Percentiles rank a stretch among this genome's conserved stretches.
Conservation (phyloP, 2,113 vertebrate species). For the Herpetotheres cachinnans region DNA sequence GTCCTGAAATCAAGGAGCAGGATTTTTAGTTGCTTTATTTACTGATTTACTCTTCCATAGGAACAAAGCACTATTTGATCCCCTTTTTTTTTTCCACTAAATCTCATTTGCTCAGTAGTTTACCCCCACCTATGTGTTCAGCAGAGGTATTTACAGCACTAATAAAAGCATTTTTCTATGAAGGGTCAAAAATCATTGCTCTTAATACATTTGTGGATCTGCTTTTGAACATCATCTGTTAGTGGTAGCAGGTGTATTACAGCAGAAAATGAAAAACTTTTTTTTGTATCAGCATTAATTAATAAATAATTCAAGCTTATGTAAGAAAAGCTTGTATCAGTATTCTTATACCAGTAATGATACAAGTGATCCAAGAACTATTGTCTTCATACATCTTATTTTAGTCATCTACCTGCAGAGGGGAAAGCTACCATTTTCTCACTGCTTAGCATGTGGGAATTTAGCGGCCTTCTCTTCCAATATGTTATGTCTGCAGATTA, state of each 20-base stretch:
- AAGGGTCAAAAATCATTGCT: constrained; percentile 49
- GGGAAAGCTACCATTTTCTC: background rate
- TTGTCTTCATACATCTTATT: background rate
- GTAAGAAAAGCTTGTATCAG: background rate
- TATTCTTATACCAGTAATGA: background rate
- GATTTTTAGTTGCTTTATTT: constrained; percentile 61
- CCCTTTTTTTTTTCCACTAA: constrained; percentile 63
- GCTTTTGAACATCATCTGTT: constrained; percentile 41
- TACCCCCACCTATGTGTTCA: constrained; percentile 54
- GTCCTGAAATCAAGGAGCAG: background rate
- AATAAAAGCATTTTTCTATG: constrained; percentile 59
- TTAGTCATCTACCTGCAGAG: background rate
- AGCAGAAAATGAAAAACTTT: constrained; percentile 17
- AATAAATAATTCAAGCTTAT: background rate
- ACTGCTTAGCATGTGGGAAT: background rate
- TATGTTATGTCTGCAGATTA: constrained; percentile 53
- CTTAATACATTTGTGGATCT: constrained; percentile 42
- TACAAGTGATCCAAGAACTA: background rate
- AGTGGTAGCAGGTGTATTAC: constrained; percentile 2
- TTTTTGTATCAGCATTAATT: background rate
- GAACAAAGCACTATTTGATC: constrained; percentile 72
- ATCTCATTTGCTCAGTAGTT: constrained; percentile 72
- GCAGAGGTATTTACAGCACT: constrained; percentile 67
- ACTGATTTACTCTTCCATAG: constrained; percentile 54
- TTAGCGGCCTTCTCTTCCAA: constrained; percentile 20